Conservation (phyloP, 2,888 invertebrate species). For the Troilus luridus region DNA sequence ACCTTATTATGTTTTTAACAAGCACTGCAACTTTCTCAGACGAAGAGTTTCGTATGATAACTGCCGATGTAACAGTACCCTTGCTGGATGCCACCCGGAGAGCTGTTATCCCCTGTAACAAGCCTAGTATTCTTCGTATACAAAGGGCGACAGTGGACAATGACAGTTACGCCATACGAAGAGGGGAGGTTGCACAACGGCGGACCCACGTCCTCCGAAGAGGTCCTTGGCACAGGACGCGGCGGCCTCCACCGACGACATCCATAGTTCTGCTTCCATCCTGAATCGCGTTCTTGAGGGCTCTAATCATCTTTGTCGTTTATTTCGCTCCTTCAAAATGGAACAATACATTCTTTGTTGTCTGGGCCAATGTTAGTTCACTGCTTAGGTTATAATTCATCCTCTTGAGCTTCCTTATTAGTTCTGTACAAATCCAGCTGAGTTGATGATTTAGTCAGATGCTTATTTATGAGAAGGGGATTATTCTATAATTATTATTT, state of each 20-base stretch:
- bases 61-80: not conserved
- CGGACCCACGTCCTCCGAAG: not conserved
- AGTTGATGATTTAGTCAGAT: not conserved
- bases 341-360: not conserved
- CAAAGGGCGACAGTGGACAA: not conserved
- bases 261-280: not conserved
- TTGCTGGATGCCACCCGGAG: not conserved
- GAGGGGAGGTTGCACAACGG: slow-evolving; percentile 7
- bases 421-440: not conserved
- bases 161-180: not conserved
- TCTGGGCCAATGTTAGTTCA: not conserved
- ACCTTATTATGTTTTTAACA: not conserved
- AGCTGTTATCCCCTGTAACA: not conserved
- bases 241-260: not conserved
- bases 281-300: not conserved
- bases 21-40: not conserved
- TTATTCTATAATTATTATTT: not conserved
- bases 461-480: not conserved
- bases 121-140: not conserved
- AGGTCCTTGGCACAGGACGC: slow-evolving; percentile 11
- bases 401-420: not conserved
- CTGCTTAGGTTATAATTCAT: not conserved
- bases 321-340: not conserved
- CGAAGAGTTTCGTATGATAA: not conserved
- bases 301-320: not conserved